Conservation (phyloP, 2,113 vertebrate species). For the Phalacrocorax pelagicus region DNA sequence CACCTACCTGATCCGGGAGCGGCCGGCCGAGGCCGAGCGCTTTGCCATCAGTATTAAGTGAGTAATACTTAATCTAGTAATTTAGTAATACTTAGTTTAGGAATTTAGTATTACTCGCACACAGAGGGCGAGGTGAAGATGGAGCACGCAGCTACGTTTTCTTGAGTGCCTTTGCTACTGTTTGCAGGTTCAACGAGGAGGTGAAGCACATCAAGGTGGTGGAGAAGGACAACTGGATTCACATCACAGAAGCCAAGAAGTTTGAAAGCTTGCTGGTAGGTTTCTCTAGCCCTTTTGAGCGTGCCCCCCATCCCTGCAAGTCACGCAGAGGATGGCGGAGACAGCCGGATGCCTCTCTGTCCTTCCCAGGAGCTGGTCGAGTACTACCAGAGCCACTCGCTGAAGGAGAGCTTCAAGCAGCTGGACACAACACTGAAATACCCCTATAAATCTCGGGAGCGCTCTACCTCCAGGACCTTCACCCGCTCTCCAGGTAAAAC, state of each 20-base stretch:
- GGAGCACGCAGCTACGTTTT: rapidly evolving
- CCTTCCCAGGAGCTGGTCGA: conserved; percentile 91
- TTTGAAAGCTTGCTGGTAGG: conserved; percentile 95
- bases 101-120: rapidly evolving
- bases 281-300: background rate
- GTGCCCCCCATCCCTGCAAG: rapidly evolving
- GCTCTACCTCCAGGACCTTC: conserved; percentile 80
- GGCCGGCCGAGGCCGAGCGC: conserved; percentile 91
- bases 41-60: conserved; percentile 99
- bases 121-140: rapidly evolving
- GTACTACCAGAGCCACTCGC: conserved; percentile 94
- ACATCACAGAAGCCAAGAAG: conserved; percentile 98
- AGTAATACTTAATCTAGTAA: background rate
- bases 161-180: background rate
- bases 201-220: conserved; percentile 99
- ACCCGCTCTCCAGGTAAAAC: conserved; percentile 88
- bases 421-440: conserved; percentile 92
- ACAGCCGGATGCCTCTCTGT: background rate
- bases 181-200: conserved; percentile 91
- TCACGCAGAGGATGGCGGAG: background rate
- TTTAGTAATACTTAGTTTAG: background rate
- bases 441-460: conserved; percentile 92
- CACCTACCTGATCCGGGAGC: conserved; percentile 95
- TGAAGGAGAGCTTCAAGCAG: conserved; percentile 98
- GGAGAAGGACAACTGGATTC: conserved; percentile 96